Evolutionary conservation across 1,140 invertebrate species (phyloP).

Genomic region (Zophobas atratus): DNA sequence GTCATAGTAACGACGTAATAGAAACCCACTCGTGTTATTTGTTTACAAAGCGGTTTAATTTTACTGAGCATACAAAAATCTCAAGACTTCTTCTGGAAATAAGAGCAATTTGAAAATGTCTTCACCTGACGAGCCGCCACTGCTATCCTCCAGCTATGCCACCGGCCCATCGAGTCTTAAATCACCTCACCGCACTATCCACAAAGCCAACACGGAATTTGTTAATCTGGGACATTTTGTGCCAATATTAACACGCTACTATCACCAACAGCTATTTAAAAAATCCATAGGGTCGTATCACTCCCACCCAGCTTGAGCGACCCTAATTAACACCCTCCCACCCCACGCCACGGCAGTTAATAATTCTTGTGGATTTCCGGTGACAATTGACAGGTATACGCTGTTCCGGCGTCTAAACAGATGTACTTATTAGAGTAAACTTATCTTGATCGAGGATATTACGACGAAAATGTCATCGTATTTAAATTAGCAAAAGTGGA

Average conservation of each 20-base stretch:
- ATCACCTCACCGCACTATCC: neutral
- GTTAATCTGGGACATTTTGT: constrained; percentile 10
- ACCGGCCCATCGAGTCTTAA: neutral
- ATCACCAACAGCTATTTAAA: constrained; percentile 18
- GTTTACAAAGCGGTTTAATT: too few relatives aligned
- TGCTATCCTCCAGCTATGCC: neutral
- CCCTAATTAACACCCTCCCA: constrained; percentile 44
- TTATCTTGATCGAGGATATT: constrained; percentile 58
- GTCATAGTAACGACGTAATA: too few relatives aligned
- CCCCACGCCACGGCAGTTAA: constrained; percentile 34
- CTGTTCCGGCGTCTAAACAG: constrained; percentile 59
- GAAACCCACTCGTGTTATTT: too few relatives aligned
- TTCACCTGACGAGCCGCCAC: too few relatives aligned
- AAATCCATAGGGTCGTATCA: constrained; percentile 21
- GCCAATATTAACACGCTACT: constrained; percentile 13
- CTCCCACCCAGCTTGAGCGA: constrained; percentile 30
- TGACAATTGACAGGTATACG: constrained; percentile 56
- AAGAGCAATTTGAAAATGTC: too few relatives aligned
- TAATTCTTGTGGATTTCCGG: constrained; percentile 51
- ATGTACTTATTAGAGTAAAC: constrained; percentile 59
- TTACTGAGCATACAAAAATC: too few relatives aligned
- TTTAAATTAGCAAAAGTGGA: constrained; percentile 61
- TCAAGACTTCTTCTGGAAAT: too few relatives aligned
- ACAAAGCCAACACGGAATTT: constrained; percentile 15
- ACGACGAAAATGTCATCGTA: constrained; percentile 60